Percentiles rank a stretch among this genome's conserved stretches.
phyloP scores from a whole-genome alignment of 2,797 vertebrate genomes.

The Onychomys leucogaster region DNA sequence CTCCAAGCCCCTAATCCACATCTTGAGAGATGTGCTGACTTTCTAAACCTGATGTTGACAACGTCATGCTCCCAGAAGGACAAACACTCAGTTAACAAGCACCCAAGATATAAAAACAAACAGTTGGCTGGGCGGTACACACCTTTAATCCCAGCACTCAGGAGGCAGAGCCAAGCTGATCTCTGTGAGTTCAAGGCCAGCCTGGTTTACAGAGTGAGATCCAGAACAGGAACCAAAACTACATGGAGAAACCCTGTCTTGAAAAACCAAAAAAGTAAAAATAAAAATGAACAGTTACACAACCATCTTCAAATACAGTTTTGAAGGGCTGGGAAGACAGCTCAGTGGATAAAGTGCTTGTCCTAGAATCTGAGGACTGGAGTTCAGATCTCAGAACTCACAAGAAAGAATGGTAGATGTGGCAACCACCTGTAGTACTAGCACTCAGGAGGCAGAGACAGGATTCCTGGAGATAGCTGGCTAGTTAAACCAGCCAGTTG shows the following conservation, averaged over 20 bases:
- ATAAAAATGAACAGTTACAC: neutral
- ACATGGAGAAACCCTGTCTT: too few relatives aligned
- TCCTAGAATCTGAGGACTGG: neutral
- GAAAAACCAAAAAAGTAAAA: too few relatives aligned
- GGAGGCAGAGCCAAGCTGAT: too few relatives aligned
- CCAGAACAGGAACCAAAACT: too few relatives aligned
- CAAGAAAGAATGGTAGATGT: neutral
- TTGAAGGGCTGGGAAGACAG: neutral
- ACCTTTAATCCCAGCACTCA: too few relatives aligned
- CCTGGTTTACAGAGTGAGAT: too few relatives aligned
- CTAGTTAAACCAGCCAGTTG: neutral
- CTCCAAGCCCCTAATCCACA: neutral
- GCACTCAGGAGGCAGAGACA: neutral
- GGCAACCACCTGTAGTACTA: neutral
- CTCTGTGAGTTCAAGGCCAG: too few relatives aligned
- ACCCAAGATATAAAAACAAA: neutral
- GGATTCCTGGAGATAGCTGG: neutral
- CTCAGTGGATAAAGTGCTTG: neutral
- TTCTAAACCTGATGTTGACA: conserved; percentile 3
- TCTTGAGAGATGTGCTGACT: neutral
- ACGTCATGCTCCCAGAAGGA: neutral
- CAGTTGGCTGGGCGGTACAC: too few relatives aligned
- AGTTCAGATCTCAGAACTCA: neutral
- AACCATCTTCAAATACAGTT: conserved; percentile 12
- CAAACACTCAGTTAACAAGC: conserved; percentile 25